Conservation (phyloP, 2,113 vertebrate genomes). For the Carassius carassius region DNA sequence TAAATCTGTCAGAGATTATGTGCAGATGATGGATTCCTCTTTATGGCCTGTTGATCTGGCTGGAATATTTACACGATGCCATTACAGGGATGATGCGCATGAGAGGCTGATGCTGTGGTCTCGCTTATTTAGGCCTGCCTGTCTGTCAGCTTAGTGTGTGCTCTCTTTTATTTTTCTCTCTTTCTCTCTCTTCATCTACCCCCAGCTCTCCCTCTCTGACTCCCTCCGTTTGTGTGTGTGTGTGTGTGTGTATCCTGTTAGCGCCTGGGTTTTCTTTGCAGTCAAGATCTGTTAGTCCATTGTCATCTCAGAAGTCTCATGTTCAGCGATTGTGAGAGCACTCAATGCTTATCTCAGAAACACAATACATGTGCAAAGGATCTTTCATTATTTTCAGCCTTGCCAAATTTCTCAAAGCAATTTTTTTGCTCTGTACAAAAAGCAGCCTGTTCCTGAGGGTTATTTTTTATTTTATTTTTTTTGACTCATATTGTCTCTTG, state of each 20-base stretch:
- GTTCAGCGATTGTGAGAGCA: constrained; percentile 16
- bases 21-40: constrained; percentile 71
- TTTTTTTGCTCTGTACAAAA: constrained; percentile 26
- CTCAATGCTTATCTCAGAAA: constrained; percentile 26
- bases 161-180: not conserved
- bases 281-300: not conserved
- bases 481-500: not conserved
- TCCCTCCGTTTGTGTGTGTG: constrained; percentile 14
- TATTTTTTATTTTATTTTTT: constrained; percentile 13
- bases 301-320: constrained; percentile 58
- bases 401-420: not conserved
- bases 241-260: constrained; percentile 16
- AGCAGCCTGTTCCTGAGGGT: not conserved
- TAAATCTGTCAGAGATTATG: constrained; percentile 71
- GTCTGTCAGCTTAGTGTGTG: constrained; percentile 33
- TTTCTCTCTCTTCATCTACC: not conserved
- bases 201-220: constrained; percentile 6
- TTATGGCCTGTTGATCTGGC: constrained; percentile 69
- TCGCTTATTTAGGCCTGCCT: constrained; percentile 40
- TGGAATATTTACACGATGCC: constrained; percentile 62
- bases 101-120: constrained; percentile 40
- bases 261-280: constrained; percentile 29
- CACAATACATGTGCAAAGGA: not conserved
- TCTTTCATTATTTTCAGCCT: constrained; percentile 22
- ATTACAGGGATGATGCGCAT: constrained; percentile 49